Conservation (phyloP, 2,888 invertebrate species). For the Siphlonurus alternatus region DNA sequence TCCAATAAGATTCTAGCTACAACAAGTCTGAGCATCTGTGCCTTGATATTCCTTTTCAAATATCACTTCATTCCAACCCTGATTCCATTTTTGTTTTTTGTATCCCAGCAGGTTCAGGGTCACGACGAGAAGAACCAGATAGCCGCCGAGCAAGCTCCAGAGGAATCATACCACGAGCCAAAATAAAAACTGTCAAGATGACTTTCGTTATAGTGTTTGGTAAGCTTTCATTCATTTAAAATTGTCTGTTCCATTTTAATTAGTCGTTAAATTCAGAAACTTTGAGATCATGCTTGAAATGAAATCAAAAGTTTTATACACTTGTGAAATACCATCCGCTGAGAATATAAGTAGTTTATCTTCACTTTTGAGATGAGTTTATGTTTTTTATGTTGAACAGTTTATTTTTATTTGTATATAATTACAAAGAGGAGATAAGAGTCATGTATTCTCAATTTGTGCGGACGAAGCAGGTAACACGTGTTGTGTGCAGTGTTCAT, state of each 20-base stretch:
- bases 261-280: too few relatives aligned
- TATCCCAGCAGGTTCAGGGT: neutral
- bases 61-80: conserved; percentile 5
- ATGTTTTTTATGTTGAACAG: too few relatives aligned
- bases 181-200: conserved; percentile 96
- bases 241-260: neutral
- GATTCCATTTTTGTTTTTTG: conserved; percentile 12
- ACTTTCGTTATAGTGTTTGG: conserved; percentile 91
- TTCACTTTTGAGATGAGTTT: too few relatives aligned
- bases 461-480: too few relatives aligned
- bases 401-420: too few relatives aligned
- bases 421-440: too few relatives aligned
- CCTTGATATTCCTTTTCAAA: neutral
- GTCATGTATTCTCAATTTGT: too few relatives aligned
- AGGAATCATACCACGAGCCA: conserved; percentile 85
- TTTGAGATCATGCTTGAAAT: too few relatives aligned
- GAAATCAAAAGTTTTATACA: too few relatives aligned
- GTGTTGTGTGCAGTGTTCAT: conserved; percentile 69
- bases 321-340: too few relatives aligned
- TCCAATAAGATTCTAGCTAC: too few relatives aligned
- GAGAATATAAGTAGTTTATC: too few relatives aligned
- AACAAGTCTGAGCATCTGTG: neutral
- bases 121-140: conserved; percentile 21
- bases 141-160: conserved; percentile 71
- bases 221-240: conserved; percentile 32